Evolutionary conservation across 2,113 vertebrate species (phyloP).

Genomic region (Thomomys bottae): DNA sequence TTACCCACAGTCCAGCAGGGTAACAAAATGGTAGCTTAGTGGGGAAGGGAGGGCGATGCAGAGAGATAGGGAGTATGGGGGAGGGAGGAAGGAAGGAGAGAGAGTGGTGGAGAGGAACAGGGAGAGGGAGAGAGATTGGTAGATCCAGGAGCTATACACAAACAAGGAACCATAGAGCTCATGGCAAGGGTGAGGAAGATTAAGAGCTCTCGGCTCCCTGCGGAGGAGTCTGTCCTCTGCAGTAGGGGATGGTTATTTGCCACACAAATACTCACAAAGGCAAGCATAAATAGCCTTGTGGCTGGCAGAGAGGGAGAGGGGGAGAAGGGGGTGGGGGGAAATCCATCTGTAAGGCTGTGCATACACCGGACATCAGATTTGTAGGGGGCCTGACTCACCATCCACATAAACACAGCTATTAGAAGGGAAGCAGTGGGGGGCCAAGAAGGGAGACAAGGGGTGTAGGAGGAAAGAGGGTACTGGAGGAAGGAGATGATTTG

Average conservation of each 20-base stretch:
- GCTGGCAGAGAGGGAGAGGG: constrained; percentile 68
- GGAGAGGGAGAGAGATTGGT: too few species aligned
- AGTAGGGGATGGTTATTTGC: not conserved
- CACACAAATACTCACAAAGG: constrained; percentile 55
- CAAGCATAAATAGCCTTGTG: constrained; percentile 30
- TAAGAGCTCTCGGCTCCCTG: not conserved
- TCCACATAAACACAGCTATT: constrained; percentile 83
- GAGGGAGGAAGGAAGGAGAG: too few species aligned
- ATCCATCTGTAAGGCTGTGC: constrained; percentile 79
- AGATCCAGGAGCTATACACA: not conserved
- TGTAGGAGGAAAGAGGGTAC: constrained; percentile 51
- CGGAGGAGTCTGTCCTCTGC: not conserved
- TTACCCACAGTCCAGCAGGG: not conserved
- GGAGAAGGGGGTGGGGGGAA: constrained; percentile 56
- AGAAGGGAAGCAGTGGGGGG: constrained; percentile 68
- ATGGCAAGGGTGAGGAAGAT: not conserved
- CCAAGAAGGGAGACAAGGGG: constrained; percentile 77
- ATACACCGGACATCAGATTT: constrained; percentile 68
- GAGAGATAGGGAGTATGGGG: too few species aligned
- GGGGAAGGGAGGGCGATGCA: too few species aligned
- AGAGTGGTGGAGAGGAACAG: not conserved
- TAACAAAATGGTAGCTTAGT: not conserved
- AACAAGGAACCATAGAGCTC: not conserved
- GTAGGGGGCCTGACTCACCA: constrained; percentile 84
- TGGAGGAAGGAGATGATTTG: constrained; percentile 77